Conservation (phyloP, 2,113 vertebrate species). For the Okapia johnstoni region DNA sequence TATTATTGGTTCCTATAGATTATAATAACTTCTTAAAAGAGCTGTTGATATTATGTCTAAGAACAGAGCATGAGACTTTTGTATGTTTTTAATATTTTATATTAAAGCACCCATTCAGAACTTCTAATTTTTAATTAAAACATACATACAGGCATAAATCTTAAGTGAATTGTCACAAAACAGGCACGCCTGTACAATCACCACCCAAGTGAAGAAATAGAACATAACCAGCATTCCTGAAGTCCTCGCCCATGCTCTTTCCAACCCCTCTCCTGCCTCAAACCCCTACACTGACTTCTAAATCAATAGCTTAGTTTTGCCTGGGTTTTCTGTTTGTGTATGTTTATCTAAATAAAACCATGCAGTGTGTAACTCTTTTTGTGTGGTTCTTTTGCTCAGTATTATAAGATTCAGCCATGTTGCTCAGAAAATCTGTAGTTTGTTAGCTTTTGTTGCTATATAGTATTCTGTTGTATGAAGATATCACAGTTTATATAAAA, state of each 20-base stretch:
- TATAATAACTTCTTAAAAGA: slow-evolving; percentile 13
- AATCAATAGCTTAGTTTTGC: background rate
- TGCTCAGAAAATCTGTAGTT: background rate
- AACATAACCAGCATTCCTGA: background rate
- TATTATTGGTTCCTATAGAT: background rate
- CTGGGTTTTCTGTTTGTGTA: background rate
- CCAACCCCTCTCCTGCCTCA: background rate
- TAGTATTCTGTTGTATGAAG: background rate
- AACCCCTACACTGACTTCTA: background rate
- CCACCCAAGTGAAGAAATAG: background rate
- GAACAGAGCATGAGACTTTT: background rate
- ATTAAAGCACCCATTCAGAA: background rate
- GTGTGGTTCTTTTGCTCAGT: background rate
- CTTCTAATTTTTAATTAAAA: background rate
- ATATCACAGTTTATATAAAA: background rate
- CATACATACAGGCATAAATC: background rate
- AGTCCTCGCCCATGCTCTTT: fast-evolving
- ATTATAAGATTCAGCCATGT: background rate
- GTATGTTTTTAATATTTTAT: background rate
- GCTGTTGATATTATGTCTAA: background rate
- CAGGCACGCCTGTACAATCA: background rate
- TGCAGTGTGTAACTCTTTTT: background rate
- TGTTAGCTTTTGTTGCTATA: background rate
- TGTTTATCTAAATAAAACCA: background rate
- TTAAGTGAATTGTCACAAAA: background rate